Conservation (phyloP, 2,888 invertebrate species). For the Nudaria mundana region DNA sequence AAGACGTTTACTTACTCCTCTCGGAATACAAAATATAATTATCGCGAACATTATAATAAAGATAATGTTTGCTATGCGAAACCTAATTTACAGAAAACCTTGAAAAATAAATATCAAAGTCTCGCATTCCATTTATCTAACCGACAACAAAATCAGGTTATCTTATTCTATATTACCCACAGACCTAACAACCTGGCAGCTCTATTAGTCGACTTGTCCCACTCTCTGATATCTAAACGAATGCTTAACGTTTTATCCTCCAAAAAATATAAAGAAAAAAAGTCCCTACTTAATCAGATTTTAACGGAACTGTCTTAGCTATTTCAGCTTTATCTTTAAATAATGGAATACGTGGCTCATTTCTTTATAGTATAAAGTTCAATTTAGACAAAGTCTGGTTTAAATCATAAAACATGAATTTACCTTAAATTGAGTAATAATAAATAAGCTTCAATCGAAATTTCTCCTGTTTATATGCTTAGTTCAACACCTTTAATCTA, state of each 20-base stretch:
- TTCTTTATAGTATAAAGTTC: neutral
- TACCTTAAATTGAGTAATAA: too few species aligned
- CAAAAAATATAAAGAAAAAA: conserved; percentile 13
- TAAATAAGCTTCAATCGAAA: too few species aligned
- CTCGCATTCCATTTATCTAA: neutral
- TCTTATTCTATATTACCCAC: conserved; percentile 14
- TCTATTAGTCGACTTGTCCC: conserved; percentile 5
- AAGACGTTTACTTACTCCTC: too few species aligned
- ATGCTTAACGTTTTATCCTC: conserved; percentile 14
- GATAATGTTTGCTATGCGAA: neutral
- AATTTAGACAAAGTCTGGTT: neutral
- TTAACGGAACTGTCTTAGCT: conserved; percentile 23
- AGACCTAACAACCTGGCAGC: neutral
- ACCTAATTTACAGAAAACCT: neutral
- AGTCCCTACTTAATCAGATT: conserved; percentile 29
- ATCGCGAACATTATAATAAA: too few species aligned
- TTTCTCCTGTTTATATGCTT: too few species aligned
- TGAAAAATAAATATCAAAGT: neutral
- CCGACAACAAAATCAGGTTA: conserved; percentile 1
- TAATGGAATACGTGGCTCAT: neutral
- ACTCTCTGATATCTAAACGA: conserved; percentile 16
- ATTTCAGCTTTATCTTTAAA: conserved; percentile 17
- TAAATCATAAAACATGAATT: too few species aligned
- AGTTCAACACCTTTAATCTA: too few species aligned
- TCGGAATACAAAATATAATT: too few species aligned